Evolutionary conservation across 2,113 vertebrate species (phyloP).

Genomic region (Hypocryptadius cinnamomeus): DNA sequence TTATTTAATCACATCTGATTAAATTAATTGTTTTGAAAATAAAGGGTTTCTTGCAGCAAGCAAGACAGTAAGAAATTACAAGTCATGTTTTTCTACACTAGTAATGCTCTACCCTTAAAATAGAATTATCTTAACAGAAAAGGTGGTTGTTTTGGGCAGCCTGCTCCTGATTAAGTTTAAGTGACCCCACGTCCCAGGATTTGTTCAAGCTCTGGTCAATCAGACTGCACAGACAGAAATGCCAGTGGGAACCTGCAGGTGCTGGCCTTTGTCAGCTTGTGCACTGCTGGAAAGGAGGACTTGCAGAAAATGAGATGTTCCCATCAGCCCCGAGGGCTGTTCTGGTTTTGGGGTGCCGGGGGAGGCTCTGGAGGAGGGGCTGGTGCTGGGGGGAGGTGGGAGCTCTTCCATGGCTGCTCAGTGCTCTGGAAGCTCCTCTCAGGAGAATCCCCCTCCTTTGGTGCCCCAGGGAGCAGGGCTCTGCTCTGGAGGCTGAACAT

Average conservation of each 20-base stretch:
- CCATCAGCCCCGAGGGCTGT: neutral
- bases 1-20: neutral
- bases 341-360: neutral
- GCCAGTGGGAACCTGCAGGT: neutral
- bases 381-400: neutral
- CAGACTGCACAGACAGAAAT: neutral
- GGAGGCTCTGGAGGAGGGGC: neutral
- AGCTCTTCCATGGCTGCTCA: neutral
- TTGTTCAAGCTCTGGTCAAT: neutral
- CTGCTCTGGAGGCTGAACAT: neutral
- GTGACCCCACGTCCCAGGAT: neutral
- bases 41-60: neutral
- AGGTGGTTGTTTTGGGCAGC: neutral
- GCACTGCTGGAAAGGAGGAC: neutral
- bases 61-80: neutral
- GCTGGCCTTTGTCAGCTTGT: neutral
- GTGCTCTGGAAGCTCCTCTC: neutral
- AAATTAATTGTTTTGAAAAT: neutral
- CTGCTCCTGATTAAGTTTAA: accelerated
- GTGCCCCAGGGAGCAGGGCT: neutral
- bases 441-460: neutral
- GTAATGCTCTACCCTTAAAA: neutral
- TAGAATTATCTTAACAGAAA: neutral
- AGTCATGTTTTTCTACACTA: neutral
- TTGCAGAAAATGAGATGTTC: neutral